Evolutionary conservation across 2,797 vertebrate genomes (phyloP).

Genomic region (Schizopygopsis pylzovi): DNA sequence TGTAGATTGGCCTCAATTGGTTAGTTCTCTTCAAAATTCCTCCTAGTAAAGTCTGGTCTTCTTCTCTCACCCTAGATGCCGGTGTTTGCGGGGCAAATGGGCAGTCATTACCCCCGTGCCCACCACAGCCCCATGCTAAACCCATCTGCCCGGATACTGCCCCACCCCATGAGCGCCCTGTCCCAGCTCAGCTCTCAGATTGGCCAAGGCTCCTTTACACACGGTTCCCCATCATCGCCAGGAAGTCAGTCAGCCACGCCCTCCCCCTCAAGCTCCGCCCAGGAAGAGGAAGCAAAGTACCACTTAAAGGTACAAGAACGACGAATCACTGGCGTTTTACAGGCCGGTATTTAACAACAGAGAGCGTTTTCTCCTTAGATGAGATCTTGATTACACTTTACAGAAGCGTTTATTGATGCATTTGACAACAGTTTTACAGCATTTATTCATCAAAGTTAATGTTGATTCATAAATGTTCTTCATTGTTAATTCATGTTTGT

Average conservation of each 20-base stretch:
- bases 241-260: conserved; percentile 98
- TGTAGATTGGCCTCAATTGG: conserved; percentile 72
- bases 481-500: not conserved
- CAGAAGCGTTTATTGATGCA: not conserved
- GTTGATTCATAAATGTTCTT: not conserved
- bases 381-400: not conserved
- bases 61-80: conserved; percentile 92
- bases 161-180: conserved; percentile 92
- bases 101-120: conserved; percentile 87
- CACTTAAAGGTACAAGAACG: conserved; percentile 89
- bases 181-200: conserved; percentile 97
- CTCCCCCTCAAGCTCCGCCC: conserved; percentile 96
- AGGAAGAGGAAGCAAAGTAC: conserved; percentile 97
- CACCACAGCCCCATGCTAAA: conserved; percentile 91
- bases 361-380: not conserved
- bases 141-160: conserved; percentile 87
- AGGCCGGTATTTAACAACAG: not conserved
- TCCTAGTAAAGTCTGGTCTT: conserved; percentile 82
- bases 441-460: not conserved
- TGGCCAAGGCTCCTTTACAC: conserved; percentile 85
- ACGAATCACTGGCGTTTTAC: not conserved
- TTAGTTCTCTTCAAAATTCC: conserved; percentile 51
- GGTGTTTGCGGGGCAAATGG: conserved; percentile 95
- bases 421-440: not conserved
- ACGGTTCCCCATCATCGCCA: conserved; percentile 94